phyloP scores from a whole-genome alignment of 2,113 vertebrate genomes.

The Podarcis raffonei region DNA sequence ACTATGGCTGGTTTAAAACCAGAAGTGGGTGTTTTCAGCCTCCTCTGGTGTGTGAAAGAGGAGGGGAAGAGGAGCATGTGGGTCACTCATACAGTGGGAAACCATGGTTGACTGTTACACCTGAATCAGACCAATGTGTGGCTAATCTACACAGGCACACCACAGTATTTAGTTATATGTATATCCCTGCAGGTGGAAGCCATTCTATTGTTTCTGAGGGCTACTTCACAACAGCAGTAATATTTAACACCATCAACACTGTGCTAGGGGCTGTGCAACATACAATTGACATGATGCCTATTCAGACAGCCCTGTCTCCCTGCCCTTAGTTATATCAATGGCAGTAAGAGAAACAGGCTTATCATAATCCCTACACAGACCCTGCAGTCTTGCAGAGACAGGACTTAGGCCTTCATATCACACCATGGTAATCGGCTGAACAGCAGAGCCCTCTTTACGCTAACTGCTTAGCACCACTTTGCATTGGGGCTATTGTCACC shows the following conservation, averaged over 20 bases:
- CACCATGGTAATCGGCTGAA: background rate
- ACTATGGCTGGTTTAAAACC: background rate
- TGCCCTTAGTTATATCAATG: no score
- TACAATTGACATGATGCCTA: background rate
- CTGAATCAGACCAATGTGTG: background rate
- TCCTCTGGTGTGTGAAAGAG: background rate
- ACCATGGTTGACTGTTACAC: background rate
- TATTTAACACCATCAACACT: background rate
- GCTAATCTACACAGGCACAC: background rate
- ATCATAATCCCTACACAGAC: background rate
- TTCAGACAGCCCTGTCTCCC: background rate
- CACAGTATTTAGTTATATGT: background rate
- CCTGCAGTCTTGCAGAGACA: background rate
- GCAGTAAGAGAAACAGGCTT: background rate
- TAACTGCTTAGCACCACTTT: background rate
- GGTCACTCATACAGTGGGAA: background rate
- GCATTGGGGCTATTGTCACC: background rate
- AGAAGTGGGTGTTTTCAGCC: background rate
- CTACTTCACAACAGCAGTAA: background rate
- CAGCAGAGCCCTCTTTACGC: background rate
- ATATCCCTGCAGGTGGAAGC: background rate
- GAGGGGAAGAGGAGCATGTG: background rate
- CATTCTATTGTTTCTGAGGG: background rate
- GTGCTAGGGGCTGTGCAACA: background rate
- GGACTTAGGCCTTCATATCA: background rate